These are phyloP conservation scores for Vipera ursinii DNA, from an alignment of 2,797 vertebrate genomes.

Conservation along the genomic window DNA sequence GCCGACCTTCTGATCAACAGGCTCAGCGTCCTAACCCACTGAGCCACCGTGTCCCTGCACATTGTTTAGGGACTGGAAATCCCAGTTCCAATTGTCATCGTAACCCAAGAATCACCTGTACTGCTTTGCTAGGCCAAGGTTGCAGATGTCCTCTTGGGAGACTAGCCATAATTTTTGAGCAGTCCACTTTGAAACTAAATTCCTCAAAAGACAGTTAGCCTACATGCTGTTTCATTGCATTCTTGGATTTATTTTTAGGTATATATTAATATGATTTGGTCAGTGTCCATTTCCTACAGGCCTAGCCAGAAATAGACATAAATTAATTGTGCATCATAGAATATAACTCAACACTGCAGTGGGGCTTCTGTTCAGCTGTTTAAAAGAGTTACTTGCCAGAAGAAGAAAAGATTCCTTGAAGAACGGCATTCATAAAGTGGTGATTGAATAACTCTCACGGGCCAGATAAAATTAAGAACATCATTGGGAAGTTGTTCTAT, in stretches of 20 bases:
- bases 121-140: slow-evolving; percentile 14
- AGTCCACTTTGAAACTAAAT: neutral
- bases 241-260: too few species aligned
- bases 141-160: slow-evolving; percentile 7
- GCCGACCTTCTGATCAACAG: too few species aligned
- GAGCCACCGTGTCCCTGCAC: too few species aligned
- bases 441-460: neutral
- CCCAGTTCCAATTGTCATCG: neutral
- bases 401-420: neutral
- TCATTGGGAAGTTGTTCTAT: slow-evolving; percentile 3
- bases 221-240: neutral
- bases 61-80: neutral
- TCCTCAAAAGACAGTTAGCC: neutral
- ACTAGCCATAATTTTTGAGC: slow-evolving; percentile 15
- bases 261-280: neutral
- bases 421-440: neutral
- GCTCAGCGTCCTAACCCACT: too few species aligned
- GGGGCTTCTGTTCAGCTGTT: neutral
- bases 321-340: neutral
- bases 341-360: neutral
- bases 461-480: neutral
- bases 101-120: neutral
- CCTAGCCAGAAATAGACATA: neutral
- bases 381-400: neutral
- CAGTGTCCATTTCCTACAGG: neutral